Conservation (phyloP, 1,140 invertebrate species). For the Zaprionus africanus region DNA sequence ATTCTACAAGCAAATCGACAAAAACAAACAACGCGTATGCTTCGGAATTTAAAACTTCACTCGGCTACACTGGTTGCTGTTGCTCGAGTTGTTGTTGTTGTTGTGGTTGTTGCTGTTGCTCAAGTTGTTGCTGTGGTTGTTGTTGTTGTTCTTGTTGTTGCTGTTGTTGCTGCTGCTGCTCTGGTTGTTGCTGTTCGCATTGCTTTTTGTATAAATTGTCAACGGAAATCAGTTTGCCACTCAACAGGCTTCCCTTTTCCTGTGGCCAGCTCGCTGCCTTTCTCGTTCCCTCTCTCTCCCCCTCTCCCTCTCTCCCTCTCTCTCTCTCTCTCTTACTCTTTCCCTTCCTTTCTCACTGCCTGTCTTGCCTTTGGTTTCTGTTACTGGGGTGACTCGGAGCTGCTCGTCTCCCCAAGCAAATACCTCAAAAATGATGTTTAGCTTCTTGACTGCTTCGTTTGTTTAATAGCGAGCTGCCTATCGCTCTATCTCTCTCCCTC, state of each 20-base stretch:
- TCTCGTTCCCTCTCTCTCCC: neutral
- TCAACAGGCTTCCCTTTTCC: slow-evolving; percentile 83
- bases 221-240: slow-evolving; percentile 78
- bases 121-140: slow-evolving; percentile 22
- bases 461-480: slow-evolving; percentile 21
- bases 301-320: slow-evolving; percentile 8
- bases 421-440: slow-evolving; percentile 19
- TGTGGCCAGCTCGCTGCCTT: slow-evolving; percentile 39
- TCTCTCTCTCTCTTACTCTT: neutral
- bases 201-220: slow-evolving; percentile 67
- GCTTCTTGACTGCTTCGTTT: slow-evolving; percentile 38
- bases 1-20: slow-evolving; percentile 68
- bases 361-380: slow-evolving; percentile 22
- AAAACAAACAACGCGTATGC: slow-evolving; percentile 65
- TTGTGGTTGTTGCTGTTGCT: slow-evolving; percentile 17
- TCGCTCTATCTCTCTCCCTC: neutral
- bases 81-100: slow-evolving; percentile 14
- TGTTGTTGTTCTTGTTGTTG: slow-evolving; percentile 13
- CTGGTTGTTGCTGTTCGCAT: slow-evolving; percentile 22
- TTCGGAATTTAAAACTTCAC: slow-evolving; percentile 76
- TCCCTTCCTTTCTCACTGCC: neutral
- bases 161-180: slow-evolving; percentile 12
- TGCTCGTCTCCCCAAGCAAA: slow-evolving; percentile 10
- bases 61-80: slow-evolving; percentile 1
- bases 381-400: slow-evolving; percentile 12